phyloP scores from a whole-genome alignment of 2,888 invertebrate genomes.

The Mimumesa dahlbomi region DNA sequence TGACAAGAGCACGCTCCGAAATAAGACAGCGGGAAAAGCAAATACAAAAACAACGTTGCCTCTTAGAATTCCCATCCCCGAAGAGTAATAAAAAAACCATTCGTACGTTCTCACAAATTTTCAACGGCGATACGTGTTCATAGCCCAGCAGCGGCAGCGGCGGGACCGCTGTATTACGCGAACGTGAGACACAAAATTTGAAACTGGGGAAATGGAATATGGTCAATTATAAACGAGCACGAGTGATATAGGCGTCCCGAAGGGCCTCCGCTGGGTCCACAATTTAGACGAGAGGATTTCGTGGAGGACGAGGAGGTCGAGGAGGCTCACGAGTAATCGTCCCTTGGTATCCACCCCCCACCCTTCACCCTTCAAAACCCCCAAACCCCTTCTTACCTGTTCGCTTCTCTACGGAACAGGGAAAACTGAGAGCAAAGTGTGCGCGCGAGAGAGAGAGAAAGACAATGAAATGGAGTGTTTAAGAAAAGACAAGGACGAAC shows the following conservation, averaged over 20 bases:
- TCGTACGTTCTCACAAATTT: no score
- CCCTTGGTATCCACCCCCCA: conserved; percentile 5
- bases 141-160: background rate
- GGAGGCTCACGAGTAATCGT: conserved; percentile 47
- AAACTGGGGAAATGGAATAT: conserved; percentile 15
- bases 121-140: background rate
- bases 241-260: conserved; percentile 44
- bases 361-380: no score
- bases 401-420: conserved; percentile 8
- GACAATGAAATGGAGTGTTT: background rate
- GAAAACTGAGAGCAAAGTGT: background rate
- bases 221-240: conserved; percentile 53
- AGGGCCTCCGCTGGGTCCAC: conserved; percentile 27
- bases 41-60: no score
- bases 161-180: conserved; percentile 10
- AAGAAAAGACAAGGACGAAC: background rate
- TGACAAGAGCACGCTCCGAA: no score
- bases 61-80: no score
- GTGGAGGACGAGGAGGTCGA: conserved; percentile 22
- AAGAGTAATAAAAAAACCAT: no score
- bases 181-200: conserved; percentile 34
- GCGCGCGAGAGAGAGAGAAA: background rate
- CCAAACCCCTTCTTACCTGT: conserved; percentile 28
- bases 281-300: conserved; percentile 52
- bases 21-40: no score